Base-by-base conservation (phyloP, 2,888 invertebrate genomes). In the Rapana venosa region DNA sequence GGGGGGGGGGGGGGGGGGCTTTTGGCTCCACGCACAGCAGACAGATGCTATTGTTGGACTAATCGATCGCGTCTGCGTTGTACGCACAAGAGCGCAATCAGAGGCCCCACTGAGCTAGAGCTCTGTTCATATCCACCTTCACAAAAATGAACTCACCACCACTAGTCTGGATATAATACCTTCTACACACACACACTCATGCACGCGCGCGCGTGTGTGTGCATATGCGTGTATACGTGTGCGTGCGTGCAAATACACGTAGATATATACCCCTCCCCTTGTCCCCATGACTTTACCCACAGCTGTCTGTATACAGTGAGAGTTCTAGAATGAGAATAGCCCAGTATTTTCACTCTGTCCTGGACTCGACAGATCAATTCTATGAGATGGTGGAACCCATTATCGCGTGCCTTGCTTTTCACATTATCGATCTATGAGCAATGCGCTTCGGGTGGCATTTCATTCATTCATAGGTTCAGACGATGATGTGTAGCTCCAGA, bases 81-180 rank as follows among this genome's bases (percentile, higher is more conserved):
- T 47, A 83, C 81, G 81, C 26, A 83, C 36, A 83, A 83, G 81
- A 83, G 81, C 81, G 47, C 81, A 83, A 83, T 81, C 47, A 83
- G 36, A 47, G 81, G 26, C 36, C 6, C 47, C 81, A 47, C 47
- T 35, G 32, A 26, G 36, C 83, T 47, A 17, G 32, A 26, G 36
- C 83, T 47, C 83, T 56, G 47, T 26, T 32, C 58, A 22, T 30
- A 26, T 36, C 58, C 56, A 17, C 58, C 58, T 13, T 47, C 84
- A 36, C 13, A 30, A 4, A n/a, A 11, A n/a, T 26, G 26, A n/a
- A 22, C 22, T n/a, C 26, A 74, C 47, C 8, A 47, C 47, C 47
- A 47, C 47, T 47, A 47, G 47, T 47, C 47, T 47, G 47, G 47
- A 47, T 47, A 47, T 8, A n/a, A 47, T 47, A 2, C 47, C 47